Percentiles rank a stretch among this genome's conserved stretches.
phyloP scores from a whole-genome alignment of 1,140 invertebrate genomes.

The Venustaconcha ellipsiformis region DNA sequence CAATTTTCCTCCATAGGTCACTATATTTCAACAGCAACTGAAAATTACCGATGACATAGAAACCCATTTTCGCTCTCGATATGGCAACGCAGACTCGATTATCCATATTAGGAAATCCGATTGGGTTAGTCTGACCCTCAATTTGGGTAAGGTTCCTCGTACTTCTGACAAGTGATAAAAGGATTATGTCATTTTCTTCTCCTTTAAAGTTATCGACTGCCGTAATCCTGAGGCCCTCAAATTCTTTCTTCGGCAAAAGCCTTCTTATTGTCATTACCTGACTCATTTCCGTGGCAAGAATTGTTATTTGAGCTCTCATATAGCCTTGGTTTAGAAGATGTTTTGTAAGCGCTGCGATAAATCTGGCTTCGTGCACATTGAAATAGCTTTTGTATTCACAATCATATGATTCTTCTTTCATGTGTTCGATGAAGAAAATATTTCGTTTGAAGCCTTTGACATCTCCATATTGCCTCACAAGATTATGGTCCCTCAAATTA shows the following conservation, averaged over 20 bases:
- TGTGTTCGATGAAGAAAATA: conserved; percentile 64
- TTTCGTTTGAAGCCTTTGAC: conserved; percentile 60
- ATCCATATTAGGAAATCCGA: conserved; percentile 81
- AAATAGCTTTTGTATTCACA: conserved; percentile 52
- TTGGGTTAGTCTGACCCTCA: conserved; percentile 68
- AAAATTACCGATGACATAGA: conserved; percentile 79
- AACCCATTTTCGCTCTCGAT: conserved; percentile 81
- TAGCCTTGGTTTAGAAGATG: conserved; percentile 66
- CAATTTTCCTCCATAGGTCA: conserved; percentile 66
- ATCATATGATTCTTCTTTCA: conserved; percentile 40
- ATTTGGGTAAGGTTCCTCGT: conserved; percentile 32
- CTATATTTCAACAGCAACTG: conserved; percentile 68
- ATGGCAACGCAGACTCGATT: conserved; percentile 87
- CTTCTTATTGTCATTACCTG: conserved; percentile 51
- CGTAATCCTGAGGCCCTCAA: conserved; percentile 68
- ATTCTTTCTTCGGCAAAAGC: conserved; percentile 37
- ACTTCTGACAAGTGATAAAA: conserved; percentile 85
- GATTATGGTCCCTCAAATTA: conserved; percentile 53
- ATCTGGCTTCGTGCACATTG: conserved; percentile 62
- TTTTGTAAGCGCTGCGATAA: conserved; percentile 42
- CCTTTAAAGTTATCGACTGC: conserved; percentile 81
- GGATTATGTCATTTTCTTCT: conserved; percentile 85
- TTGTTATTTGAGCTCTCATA: conserved; percentile 55
- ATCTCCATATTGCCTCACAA: conserved; percentile 47
- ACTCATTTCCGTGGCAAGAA: conserved; percentile 65